Evolutionary conservation across 2,797 vertebrate species (phyloP).

Genomic region (Rhabdophis nuchalis): DNA sequence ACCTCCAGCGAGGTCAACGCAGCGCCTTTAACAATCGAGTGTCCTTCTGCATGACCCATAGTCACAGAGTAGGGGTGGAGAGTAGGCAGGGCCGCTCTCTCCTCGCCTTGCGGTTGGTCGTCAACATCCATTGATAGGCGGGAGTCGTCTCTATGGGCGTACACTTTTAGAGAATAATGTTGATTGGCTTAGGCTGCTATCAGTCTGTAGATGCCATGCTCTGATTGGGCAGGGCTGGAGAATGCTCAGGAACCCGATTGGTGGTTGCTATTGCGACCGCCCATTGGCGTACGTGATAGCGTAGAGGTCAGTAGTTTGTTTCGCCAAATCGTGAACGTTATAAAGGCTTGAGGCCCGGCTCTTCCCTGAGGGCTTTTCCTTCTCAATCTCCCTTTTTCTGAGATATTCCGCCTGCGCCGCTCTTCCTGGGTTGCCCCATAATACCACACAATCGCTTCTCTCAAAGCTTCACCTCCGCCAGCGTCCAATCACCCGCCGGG

Average conservation of each 20-base stretch:
- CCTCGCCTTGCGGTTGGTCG: not conserved
- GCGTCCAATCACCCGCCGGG: not conserved
- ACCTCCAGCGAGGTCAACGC: not conserved
- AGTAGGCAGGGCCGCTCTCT: not conserved
- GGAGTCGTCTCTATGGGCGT: not conserved
- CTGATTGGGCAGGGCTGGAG: not conserved
- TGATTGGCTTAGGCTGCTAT: not conserved
- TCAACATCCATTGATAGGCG: not conserved
- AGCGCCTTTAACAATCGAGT: not conserved
- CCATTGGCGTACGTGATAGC: not conserved
- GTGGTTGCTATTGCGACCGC: not conserved
- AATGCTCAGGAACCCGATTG: not conserved
- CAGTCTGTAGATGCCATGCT: too few species aligned
- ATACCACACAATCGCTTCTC: not conserved
- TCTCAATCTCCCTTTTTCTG: not conserved
- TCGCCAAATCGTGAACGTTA: not conserved
- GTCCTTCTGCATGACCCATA: not conserved
- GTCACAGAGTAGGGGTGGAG: too few species aligned
- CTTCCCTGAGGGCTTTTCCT: not conserved
- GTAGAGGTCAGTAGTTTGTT: not conserved
- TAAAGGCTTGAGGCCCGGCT: fast-evolving
- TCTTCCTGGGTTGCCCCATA: not conserved
- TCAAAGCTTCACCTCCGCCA: not conserved
- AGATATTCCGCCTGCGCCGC: not conserved
- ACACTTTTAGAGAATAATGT: not conserved